phyloP scores from a whole-genome alignment of 2,113 vertebrate species.

The Nannobrachium achirus region DNA sequence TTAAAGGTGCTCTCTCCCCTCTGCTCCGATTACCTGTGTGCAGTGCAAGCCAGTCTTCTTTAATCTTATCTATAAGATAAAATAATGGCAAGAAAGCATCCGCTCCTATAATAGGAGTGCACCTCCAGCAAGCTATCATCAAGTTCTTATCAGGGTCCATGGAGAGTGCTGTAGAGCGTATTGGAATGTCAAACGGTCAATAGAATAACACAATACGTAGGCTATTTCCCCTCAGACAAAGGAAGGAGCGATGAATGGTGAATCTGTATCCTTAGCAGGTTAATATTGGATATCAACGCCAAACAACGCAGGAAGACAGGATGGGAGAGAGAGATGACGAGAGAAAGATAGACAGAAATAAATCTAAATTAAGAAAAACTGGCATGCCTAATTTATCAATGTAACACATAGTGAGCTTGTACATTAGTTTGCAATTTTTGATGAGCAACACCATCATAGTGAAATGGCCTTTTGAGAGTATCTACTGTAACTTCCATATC shows the following conservation, averaged over 20 bases:
- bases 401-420: not conserved
- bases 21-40: constrained; percentile 65
- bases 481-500: too few relatives aligned
- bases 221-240: constrained; percentile 47
- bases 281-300: constrained; percentile 42
- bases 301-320: constrained; percentile 28
- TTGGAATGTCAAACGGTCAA: constrained; percentile 53
- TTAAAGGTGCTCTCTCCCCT: constrained; percentile 60
- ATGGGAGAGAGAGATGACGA: not conserved
- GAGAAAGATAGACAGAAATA: not conserved
- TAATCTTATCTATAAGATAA: constrained; percentile 73
- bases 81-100: constrained; percentile 64
- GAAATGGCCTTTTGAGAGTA: too few relatives aligned
- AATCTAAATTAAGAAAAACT: not conserved
- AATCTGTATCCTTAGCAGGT: constrained; percentile 33
- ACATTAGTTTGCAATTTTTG: too few relatives aligned
- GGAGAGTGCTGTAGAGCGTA: constrained; percentile 45
- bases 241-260: constrained; percentile 30
- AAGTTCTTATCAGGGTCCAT: constrained; percentile 52
- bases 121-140: constrained; percentile 53
- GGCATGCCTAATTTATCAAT: too few relatives aligned
- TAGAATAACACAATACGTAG: constrained; percentile 50
- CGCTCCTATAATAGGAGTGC: constrained; percentile 50
- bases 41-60: constrained; percentile 54
- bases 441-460: too few relatives aligned